Evolutionary conservation across 2,888 invertebrate genomes (phyloP), one percentile per base, ranked within the genome.

Genomic region (Mylabris sibirica): DNA sequence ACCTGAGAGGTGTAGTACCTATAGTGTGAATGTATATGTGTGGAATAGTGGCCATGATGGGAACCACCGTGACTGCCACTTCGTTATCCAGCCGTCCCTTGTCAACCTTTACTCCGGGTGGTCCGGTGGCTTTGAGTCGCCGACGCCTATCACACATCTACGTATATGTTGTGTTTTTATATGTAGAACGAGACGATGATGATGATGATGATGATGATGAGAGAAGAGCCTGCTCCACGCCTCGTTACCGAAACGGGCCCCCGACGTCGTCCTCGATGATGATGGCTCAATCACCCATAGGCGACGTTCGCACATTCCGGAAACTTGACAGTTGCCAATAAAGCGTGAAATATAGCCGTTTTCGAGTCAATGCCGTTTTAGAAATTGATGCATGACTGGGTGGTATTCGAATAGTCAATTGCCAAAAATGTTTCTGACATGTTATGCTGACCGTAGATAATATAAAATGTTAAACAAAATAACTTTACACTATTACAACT

Each of bases 221-320:
- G 64, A 68, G 61, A 49, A 68, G 62, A 41, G 76, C 76, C 74
- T 81, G 81, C 74, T 81, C 81, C 74, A 80, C 81, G 80, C 81
- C 81, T 81, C 80, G 81, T 81, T 82, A 80, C 80, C 80, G 74
- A 72, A 72, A 68, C 70, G 76, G 71, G 74, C 78, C 77, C 79
- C 80, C 79, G 73, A 60, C 76, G 66, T 72, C 59, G 59, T 49
- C 63, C n/a, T n/a, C 30, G 30, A 30, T 30, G 75, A 77, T 82
- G 83, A 83, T 79, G 81, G 79, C 82, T 83, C 81, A 82, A 82
- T 83, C 78, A 76, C 73, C 77, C 71, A 72, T 75, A 73, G 75
- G 63, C 66, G 34, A 35, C 67, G 74, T 79, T 78, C 77, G 79
- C 81, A 77, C 78, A 79, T 80, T 78, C 77, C 76, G 69, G 60